phyloP scores from a whole-genome alignment of 2,888 invertebrate species.

The Busseola fusca region DNA sequence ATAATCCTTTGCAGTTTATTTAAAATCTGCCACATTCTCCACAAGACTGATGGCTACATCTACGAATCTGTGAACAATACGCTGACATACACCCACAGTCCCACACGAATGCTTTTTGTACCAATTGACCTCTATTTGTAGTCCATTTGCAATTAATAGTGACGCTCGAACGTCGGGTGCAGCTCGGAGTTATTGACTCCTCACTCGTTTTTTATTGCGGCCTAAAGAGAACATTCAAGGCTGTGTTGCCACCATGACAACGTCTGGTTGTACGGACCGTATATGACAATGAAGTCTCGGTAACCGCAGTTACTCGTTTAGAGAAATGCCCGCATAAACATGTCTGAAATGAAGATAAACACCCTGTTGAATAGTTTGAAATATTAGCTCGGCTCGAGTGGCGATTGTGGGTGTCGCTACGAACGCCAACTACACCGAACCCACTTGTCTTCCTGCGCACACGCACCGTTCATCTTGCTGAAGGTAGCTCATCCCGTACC shows the following conservation, averaged over 20 bases:
- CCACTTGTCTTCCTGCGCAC: constrained; percentile 39
- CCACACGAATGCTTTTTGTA: constrained; percentile 72
- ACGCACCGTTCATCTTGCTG: constrained; percentile 43
- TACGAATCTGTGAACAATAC: constrained; percentile 73
- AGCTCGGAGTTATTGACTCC: constrained; percentile 77
- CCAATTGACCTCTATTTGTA: constrained; percentile 81
- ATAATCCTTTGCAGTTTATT: constrained; percentile 81
- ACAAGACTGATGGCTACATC: constrained; percentile 73
- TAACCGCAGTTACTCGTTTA: constrained; percentile 69
- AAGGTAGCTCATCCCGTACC: constrained; percentile 65
- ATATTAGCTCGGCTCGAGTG: constrained; percentile 72
- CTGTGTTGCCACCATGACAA: constrained; percentile 63
- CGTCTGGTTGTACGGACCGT: constrained; percentile 65
- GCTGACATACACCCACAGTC: constrained; percentile 61
- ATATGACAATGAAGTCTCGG: constrained; percentile 74
- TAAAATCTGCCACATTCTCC: constrained; percentile 81
- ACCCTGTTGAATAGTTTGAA: constrained; percentile 77
- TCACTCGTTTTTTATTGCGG: constrained; percentile 70
- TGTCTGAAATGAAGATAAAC: constrained; percentile 79
- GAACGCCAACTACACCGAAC: constrained; percentile 54
- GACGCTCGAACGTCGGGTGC: constrained; percentile 71
- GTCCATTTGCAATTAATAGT: constrained; percentile 79
- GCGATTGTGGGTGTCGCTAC: constrained; percentile 70
- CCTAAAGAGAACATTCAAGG: constrained; percentile 74
- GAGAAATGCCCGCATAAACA: constrained; percentile 77